Conservation (phyloP, 2,888 invertebrate genomes). For the Cantharis flavilabris region DNA sequence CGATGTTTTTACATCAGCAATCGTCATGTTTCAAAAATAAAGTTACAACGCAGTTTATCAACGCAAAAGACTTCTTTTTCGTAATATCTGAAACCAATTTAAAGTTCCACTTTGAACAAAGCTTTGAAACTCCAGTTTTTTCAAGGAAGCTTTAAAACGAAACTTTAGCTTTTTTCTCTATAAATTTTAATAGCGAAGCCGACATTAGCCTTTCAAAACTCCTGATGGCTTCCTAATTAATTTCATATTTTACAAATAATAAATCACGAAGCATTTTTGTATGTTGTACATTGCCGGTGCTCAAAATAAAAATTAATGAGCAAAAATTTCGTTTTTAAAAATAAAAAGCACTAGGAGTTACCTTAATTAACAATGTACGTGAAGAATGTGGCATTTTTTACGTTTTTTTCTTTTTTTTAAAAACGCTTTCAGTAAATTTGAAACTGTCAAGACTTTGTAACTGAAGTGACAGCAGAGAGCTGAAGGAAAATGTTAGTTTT, state of each 20-base stretch:
- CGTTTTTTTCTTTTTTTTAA: not conserved
- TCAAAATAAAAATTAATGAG: not conserved
- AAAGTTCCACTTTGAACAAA: not conserved
- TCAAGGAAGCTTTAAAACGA: not conserved
- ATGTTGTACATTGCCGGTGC: not conserved
- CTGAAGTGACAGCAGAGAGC: constrained; percentile 19
- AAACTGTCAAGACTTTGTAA: constrained; percentile 10
- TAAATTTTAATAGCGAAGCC: not conserved
- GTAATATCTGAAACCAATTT: not conserved
- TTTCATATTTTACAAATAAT: not conserved
- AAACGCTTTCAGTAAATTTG: not conserved
- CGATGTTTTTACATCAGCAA: not conserved
- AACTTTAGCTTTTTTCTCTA: not conserved
- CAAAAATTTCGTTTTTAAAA: not conserved
- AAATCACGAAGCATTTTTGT: not conserved
- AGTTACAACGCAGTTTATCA: not conserved
- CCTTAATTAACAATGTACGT: not conserved
- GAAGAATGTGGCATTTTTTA: not conserved
- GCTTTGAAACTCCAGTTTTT: not conserved
- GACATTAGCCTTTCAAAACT: not conserved
- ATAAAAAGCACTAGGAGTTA: not conserved
- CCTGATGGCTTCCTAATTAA: not conserved
- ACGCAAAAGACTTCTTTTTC: not conserved
- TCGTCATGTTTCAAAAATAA: not conserved
- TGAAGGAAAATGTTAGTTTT: constrained; percentile 15